phyloP scores from a whole-genome alignment of 2,113 vertebrate species.

The Arothron firmamentum region DNA sequence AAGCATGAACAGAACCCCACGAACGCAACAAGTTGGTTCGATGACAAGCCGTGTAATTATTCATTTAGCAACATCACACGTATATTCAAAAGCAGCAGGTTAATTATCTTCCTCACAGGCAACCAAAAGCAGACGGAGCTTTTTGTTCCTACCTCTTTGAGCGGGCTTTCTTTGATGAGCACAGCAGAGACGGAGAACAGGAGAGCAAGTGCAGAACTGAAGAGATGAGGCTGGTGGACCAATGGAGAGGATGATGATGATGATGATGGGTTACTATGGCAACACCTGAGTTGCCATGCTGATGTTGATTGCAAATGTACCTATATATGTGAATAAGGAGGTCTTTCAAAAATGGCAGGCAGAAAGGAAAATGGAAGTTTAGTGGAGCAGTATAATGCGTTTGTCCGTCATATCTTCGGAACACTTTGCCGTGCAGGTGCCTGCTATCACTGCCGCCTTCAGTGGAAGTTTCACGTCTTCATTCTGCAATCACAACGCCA shows the following conservation, averaged over 20 bases:
- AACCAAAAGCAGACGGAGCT: not conserved
- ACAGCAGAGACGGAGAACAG: conserved; percentile 39
- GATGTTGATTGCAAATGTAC: not conserved
- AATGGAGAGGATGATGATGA: conserved; percentile 21
- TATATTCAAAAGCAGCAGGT: conserved; percentile 3
- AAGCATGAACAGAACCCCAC: too few relatives aligned
- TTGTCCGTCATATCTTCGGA: too few relatives aligned
- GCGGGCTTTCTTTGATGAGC: conserved; percentile 36
- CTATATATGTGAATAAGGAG: not conserved
- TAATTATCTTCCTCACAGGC: conserved; percentile 4
- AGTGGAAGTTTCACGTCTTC: not conserved
- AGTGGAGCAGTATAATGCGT: too few relatives aligned
- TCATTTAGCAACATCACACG: not conserved
- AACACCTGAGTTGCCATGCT: conserved; percentile 32
- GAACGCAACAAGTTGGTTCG: too few relatives aligned
- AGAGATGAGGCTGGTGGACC: conserved; percentile 29
- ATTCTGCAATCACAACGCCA: not conserved
- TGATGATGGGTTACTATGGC: conserved; percentile 60
- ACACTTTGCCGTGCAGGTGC: too few relatives aligned
- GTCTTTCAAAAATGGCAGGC: not conserved
- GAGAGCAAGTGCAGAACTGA: conserved; percentile 17
- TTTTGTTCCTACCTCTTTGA: conserved; percentile 34
- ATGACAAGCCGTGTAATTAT: not conserved
- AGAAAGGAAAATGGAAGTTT: not conserved
- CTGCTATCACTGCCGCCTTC: too few relatives aligned